Conservation (phyloP, 2,797 vertebrate species). For the Pipistrellus pipistrellus region DNA sequence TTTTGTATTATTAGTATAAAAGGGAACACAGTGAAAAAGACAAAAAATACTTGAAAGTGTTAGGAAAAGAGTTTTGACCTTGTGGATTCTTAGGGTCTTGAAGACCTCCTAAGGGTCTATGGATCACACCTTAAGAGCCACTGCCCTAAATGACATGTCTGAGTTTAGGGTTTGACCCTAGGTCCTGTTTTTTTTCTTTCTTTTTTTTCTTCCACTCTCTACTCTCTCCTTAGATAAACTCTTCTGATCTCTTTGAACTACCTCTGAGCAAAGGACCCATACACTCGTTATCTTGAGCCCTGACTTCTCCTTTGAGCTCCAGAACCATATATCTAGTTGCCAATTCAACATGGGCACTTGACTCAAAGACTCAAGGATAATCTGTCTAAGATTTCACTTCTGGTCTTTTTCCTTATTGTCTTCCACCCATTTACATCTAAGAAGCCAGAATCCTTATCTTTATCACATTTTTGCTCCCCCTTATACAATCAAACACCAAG, state of each 20-base stretch:
- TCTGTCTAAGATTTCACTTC: not conserved
- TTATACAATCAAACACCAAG: not conserved
- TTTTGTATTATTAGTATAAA: slow-evolving; percentile 3
- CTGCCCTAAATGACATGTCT: not conserved
- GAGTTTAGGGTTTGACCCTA: slow-evolving; percentile 1
- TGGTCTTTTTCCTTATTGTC: not conserved
- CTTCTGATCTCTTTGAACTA: not conserved
- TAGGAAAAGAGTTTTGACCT: slow-evolving; percentile 48
- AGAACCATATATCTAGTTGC: slow-evolving; percentile 7
- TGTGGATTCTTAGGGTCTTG: not conserved
- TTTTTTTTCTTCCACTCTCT: slow-evolving; percentile 28
- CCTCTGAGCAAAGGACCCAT: not conserved
- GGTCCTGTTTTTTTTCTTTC: too few relatives aligned
- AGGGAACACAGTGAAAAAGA: not conserved
- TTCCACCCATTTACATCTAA: not conserved
- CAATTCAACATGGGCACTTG: not conserved
- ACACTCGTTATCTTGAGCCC: not conserved
- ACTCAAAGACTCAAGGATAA: not conserved
- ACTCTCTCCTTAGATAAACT: not conserved
- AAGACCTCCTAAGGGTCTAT: not conserved
- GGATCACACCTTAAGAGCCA: not conserved
- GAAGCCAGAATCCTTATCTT: not conserved
- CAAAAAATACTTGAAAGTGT: not conserved
- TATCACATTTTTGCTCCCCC: not conserved
- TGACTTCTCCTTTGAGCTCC: not conserved